Base-by-base conservation (phyloP, 37 sponge, comb jelly and placozoan genomes). In the Aplysina aerophoba region DNA sequence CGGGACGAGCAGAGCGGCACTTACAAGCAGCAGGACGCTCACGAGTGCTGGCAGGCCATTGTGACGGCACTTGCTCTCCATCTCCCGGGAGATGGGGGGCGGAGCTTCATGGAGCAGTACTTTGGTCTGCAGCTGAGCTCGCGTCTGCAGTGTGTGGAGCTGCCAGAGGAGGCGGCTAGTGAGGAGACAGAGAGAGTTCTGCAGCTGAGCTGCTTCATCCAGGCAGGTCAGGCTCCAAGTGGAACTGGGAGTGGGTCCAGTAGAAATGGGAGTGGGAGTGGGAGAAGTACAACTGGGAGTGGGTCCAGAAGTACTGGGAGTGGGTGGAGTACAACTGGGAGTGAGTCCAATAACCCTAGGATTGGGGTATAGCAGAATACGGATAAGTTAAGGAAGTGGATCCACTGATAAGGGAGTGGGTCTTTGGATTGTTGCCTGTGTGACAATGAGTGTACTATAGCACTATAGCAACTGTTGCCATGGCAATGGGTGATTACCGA, bases 21-120 rank as follows among this genome's bases (percentile, higher is more conserved):
- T 53, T 94, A 91, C 71, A 88, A 88, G 34, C 98, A 97, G 87
- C 95, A 99, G 85, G 99, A 99, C 85, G 99, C 99, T 30, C 98
- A 99, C 60, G 99, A 99, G 84, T 96, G 96, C 77, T 99, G 99
- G 99, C 88, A 83, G 39, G 86, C 92, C 27, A 27, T 92, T 14
- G 66, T 92, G 55, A 86, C 71, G 37, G 85, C 83, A 33, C 57
- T 91, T 27, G 25, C 79, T 4, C 61, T 68, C 34, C 71, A 71
- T 61, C 57, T 90, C 61, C 59, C 91, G 20, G 82, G 82, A 19
- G 61, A 60, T 5, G 55, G 8, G 50, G 81, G 39, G 79, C 59
- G 44, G 68, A 82, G 72, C 22, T 91, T 91, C 54, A 89, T 94
- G 54, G 89, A 94, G 11, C 89, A 94, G 66, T 94, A 85, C 65